These are phyloP conservation scores for Hystrix cristata DNA, from an alignment of 2,113 vertebrate genomes.

Conservation along the genomic window DNA sequence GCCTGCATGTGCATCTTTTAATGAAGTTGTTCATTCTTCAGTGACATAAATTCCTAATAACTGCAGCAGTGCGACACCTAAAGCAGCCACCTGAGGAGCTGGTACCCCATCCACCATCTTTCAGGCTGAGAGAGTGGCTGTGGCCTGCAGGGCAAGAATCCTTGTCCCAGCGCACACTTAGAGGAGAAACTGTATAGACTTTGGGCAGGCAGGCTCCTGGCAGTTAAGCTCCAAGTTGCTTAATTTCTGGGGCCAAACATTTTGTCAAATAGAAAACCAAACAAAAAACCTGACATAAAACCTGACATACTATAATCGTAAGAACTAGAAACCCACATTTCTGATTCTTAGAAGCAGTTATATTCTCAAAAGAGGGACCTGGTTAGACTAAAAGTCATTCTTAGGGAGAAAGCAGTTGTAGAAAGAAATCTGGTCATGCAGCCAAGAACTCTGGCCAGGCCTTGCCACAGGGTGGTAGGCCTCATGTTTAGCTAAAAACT, in stretches of 20 bases:
- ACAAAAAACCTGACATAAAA: slow-evolving; percentile 13
- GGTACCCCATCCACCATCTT: neutral
- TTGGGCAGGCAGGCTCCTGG: neutral
- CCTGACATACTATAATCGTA: neutral
- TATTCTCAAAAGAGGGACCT: slow-evolving; percentile 17
- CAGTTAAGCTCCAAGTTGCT: neutral
- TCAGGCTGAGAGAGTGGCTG: neutral
- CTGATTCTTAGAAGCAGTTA: neutral
- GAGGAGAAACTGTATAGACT: no score
- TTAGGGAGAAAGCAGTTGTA: neutral
- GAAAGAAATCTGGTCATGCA: neutral
- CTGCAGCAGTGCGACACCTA: neutral
- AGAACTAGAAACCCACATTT: slow-evolving; percentile 12
- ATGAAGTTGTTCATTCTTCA: neutral
- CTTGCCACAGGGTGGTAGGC: no score
- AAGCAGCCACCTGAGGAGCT: neutral
- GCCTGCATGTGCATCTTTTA: neutral
- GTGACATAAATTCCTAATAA: neutral
- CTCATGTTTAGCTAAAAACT: neutral
- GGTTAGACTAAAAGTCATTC: neutral
- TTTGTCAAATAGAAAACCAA: slow-evolving; percentile 53
- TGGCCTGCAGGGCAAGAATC: neutral
- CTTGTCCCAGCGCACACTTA: neutral
- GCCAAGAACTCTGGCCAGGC: neutral
- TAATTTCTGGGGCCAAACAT: slow-evolving; percentile 46